Percentiles rank a stretch among this genome's conserved stretches.
phyloP scores from a whole-genome alignment of 2,113 vertebrate species.

The Bambusicola thoracicus region DNA sequence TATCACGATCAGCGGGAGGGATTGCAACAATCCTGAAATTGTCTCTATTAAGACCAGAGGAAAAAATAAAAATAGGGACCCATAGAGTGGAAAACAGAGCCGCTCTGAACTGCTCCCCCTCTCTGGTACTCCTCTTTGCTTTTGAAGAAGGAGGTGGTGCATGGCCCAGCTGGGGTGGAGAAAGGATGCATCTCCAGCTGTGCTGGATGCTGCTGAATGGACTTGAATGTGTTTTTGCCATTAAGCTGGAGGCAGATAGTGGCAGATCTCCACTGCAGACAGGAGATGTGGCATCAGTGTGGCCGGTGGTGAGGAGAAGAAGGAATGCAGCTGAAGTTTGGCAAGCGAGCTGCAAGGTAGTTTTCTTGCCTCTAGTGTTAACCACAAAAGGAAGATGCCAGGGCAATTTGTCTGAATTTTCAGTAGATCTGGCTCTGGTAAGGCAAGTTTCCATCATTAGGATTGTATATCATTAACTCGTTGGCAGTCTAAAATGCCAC shows the following conservation, averaged over 20 bases:
- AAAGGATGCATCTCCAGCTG: not conserved
- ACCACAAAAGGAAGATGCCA: not conserved
- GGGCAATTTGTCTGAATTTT: not conserved
- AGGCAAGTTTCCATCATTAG: not conserved
- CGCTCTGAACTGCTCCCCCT: not conserved
- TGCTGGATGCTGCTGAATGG: not conserved
- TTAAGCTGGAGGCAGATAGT: accelerated
- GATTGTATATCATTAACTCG: not conserved
- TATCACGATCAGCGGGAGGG: accelerated
- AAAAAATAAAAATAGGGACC: not conserved
- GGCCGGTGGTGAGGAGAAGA: accelerated
- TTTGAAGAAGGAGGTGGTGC: not conserved
- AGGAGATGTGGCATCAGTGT: not conserved
- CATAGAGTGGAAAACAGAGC: not conserved
- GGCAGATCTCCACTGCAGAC: not conserved
- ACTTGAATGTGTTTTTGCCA: accelerated
- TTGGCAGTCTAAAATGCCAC: not conserved
- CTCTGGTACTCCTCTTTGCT: not conserved
- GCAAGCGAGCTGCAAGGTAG: accelerated
- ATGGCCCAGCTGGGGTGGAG: not conserved
- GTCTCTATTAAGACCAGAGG: not conserved
- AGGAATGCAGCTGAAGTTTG: not conserved
- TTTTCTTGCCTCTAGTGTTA: not conserved
- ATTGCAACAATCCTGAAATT: not conserved
- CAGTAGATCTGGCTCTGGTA: not conserved